Evolutionary conservation across 2,797 vertebrate genomes (phyloP).

Genomic region (Mus spretus): DNA sequence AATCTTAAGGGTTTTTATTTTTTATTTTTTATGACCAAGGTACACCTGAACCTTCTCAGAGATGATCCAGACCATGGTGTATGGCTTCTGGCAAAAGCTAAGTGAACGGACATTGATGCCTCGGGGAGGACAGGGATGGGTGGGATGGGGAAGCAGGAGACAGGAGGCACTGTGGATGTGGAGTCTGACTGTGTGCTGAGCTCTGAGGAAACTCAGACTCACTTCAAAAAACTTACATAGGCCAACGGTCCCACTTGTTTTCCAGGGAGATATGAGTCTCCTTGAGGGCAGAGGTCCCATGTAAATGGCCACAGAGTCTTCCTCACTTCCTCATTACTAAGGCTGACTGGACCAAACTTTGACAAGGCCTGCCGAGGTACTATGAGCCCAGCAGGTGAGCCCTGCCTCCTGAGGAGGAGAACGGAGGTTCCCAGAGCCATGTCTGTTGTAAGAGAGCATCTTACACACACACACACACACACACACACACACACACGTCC

Average conservation of each 20-base stretch:
- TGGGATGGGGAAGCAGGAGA: background rate
- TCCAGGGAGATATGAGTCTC: background rate
- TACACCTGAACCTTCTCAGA: background rate
- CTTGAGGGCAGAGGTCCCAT: background rate
- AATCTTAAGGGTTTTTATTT: background rate
- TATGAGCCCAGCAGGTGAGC: too few relatives aligned
- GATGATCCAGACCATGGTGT: background rate
- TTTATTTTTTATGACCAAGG: background rate
- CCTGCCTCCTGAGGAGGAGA: too few relatives aligned
- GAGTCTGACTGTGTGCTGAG: background rate
- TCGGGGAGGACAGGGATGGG: background rate
- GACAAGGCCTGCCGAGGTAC: background rate
- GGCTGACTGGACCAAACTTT: too few relatives aligned
- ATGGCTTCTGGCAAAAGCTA: background rate
- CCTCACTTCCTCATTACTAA: background rate
- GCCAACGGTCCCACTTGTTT: background rate
- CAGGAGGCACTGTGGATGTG: background rate
- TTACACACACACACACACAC: too few relatives aligned
- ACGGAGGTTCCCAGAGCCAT: rapidly evolving
- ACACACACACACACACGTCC: too few relatives aligned
- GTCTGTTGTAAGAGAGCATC: background rate
- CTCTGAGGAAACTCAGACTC: background rate
- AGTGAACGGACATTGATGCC: background rate
- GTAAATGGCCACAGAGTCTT: background rate
- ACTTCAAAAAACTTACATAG: rapidly evolving